Evolutionary conservation across 1,140 invertebrate genomes (phyloP).

Genomic region (Pararge aegeria): DNA sequence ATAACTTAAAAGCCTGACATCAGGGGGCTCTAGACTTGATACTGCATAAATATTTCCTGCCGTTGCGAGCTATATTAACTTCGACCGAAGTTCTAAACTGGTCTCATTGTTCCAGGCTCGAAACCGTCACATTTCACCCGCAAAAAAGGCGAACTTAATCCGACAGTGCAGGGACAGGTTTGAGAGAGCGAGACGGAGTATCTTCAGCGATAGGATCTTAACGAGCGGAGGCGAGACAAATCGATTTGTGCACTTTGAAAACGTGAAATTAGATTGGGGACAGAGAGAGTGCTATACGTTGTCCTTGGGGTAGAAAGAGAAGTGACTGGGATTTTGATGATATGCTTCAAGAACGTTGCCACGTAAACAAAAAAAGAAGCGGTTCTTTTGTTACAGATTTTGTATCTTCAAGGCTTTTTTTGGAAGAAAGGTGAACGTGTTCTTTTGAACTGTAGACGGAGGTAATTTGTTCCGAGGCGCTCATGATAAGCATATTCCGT

Average conservation of each 20-base stretch:
- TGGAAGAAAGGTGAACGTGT: slow-evolving; percentile 19
- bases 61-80: slow-evolving; percentile 35
- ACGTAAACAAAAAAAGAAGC: slow-evolving; percentile 57
- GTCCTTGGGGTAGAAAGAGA: slow-evolving; percentile 41
- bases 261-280: slow-evolving; percentile 53
- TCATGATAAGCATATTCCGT: slow-evolving; percentile 30
- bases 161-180: slow-evolving; percentile 54
- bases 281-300: slow-evolving; percentile 44
- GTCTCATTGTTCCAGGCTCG: slow-evolving; percentile 34
- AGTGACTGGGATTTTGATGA: slow-evolving; percentile 28
- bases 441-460: slow-evolving; percentile 26
- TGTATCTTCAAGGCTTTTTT: slow-evolving; percentile 24
- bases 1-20: slow-evolving; percentile 1
- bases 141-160: slow-evolving; percentile 66
- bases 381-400: slow-evolving; percentile 58
- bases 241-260: slow-evolving; percentile 58
- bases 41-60: slow-evolving; percentile 32
- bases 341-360: no score
- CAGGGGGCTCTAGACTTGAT: slow-evolving; percentile 20
- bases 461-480: slow-evolving; percentile 24
- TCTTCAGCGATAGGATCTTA: slow-evolving; percentile 44
- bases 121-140: slow-evolving; percentile 41
- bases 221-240: slow-evolving; percentile 64
- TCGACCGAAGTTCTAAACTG: slow-evolving; percentile 32
- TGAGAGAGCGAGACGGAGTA: slow-evolving; percentile 45